A percentile compares a stretch with the other conserved stretches of the same genome.
Evolutionary conservation across 53 echinoderm and acorn worm species (phyloP).

Genomic region (Holothuria leucospilota): DNA sequence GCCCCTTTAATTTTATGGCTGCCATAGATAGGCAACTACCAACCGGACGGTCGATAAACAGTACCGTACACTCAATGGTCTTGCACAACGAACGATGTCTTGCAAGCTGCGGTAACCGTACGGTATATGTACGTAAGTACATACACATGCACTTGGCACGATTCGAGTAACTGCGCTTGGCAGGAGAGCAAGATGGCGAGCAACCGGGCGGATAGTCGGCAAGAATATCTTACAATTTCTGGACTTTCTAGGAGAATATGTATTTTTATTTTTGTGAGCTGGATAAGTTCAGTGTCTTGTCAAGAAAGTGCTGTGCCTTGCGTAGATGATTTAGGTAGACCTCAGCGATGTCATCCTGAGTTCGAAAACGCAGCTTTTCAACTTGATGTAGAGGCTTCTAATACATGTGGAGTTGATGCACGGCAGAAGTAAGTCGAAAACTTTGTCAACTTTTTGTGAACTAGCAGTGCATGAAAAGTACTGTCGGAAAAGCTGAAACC

Average conservation of each 20-base stretch:
- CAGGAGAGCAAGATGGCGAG: slow-evolving; percentile 44
- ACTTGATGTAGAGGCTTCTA: slow-evolving; percentile 83
- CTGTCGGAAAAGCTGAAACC: too few species aligned
- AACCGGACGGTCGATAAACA: too few species aligned
- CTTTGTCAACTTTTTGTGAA: neutral
- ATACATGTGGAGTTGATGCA: slow-evolving; percentile 82
- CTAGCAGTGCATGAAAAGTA: too few species aligned
- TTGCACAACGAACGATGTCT: too few species aligned
- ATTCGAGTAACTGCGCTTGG: too few species aligned
- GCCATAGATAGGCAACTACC: too few species aligned
- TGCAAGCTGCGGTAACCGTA: too few species aligned
- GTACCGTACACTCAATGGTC: too few species aligned
- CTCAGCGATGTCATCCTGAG: slow-evolving; percentile 92
- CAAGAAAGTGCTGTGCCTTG: slow-evolving; percentile 78
- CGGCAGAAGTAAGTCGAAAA: slow-evolving; percentile 38
- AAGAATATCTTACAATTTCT: slow-evolving; percentile 7
- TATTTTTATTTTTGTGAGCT: slow-evolving; percentile 9
- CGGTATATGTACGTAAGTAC: too few species aligned
- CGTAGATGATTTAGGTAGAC: slow-evolving; percentile 66
- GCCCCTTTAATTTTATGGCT: too few species aligned
- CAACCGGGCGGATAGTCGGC: neutral
- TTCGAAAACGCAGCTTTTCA: slow-evolving; percentile 97
- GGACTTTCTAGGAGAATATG: slow-evolving; percentile 37
- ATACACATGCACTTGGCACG: too few species aligned
- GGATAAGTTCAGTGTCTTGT: slow-evolving; percentile 46